Evolutionary conservation across 2,888 invertebrate genomes (phyloP).

Genomic region (Cheiracanthium punctorium): DNA sequence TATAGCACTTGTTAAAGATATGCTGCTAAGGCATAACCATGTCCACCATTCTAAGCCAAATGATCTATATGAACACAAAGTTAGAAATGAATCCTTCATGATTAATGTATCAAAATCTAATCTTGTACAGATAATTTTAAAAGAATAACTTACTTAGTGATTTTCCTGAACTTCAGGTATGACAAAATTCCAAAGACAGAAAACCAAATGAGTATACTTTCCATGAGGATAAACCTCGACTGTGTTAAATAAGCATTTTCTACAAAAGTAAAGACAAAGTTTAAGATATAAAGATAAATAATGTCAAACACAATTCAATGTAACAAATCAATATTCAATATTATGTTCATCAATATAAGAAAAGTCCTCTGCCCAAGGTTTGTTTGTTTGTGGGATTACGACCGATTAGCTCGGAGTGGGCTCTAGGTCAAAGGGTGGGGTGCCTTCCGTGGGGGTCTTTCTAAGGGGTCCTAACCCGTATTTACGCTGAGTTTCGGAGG

Average conservation of each 20-base stretch:
- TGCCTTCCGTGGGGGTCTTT: no score
- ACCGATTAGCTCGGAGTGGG: no score
- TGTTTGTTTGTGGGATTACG: no score
- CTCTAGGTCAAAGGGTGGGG: no score
- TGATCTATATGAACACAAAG: constrained; percentile 77
- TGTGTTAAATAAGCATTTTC: constrained; percentile 94
- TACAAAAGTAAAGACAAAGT: constrained; percentile 75
- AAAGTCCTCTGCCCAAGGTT: no score
- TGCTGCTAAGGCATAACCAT: constrained; percentile 78
- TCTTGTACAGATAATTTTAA: neutral
- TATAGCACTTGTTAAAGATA: constrained; percentile 79
- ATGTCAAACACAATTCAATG: no score
- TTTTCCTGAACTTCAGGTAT: constrained; percentile 76
- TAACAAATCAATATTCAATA: no score
- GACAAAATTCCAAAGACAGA: constrained; percentile 81
- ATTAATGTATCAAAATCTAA: neutral
- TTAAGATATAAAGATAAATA: no score
- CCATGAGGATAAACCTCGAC: constrained; percentile 94
- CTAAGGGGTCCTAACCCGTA: no score
- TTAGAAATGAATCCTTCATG: neutral
- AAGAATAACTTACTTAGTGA: constrained; percentile 15
- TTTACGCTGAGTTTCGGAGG: no score
- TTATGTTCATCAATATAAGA: no score
- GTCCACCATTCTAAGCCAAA: constrained; percentile 81
- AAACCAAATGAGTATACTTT: constrained; percentile 92